These are phyloP conservation scores for Enteromius fasciolatus DNA, from an alignment of 2,797 vertebrate genomes.

Conservation along the genomic window DNA sequence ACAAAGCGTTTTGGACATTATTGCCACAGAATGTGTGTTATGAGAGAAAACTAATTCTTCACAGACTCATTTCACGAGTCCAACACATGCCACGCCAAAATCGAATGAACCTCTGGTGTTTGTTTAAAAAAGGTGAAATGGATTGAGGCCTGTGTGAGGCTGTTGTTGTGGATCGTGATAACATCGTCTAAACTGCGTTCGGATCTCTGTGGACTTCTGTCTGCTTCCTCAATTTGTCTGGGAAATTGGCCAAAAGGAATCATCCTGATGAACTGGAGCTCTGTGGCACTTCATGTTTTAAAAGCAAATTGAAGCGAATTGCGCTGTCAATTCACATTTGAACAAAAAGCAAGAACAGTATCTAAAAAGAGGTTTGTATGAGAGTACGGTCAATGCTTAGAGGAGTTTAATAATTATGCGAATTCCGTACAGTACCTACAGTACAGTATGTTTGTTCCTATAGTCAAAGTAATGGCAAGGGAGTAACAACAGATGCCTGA, in stretches of 20 bases:
- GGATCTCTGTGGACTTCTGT: constrained; percentile 43
- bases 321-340: constrained; percentile 46
- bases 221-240: constrained; percentile 55
- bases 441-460: constrained; percentile 1
- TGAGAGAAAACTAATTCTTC: background rate
- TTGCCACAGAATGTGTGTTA: background rate
- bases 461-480: constrained; percentile 23
- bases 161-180: constrained; percentile 28
- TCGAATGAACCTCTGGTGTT: background rate
- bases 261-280: constrained; percentile 52
- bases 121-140: constrained; percentile 30
- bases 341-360: constrained; percentile 17
- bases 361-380: constrained; percentile 19
- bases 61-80: background rate
- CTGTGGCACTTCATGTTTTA: constrained; percentile 47
- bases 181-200: constrained; percentile 31
- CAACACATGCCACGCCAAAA: background rate
- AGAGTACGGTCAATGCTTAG: background rate
- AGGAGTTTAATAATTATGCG: background rate
- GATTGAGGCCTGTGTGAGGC: constrained; percentile 1
- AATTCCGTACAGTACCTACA: background rate
- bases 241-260: constrained; percentile 60
- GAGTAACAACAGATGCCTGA: constrained; percentile 31
- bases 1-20: background rate
- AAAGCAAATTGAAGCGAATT: constrained; percentile 53